phyloP scores from a whole-genome alignment of 2,888 invertebrate species.

The Ormyrus labotus region DNA sequence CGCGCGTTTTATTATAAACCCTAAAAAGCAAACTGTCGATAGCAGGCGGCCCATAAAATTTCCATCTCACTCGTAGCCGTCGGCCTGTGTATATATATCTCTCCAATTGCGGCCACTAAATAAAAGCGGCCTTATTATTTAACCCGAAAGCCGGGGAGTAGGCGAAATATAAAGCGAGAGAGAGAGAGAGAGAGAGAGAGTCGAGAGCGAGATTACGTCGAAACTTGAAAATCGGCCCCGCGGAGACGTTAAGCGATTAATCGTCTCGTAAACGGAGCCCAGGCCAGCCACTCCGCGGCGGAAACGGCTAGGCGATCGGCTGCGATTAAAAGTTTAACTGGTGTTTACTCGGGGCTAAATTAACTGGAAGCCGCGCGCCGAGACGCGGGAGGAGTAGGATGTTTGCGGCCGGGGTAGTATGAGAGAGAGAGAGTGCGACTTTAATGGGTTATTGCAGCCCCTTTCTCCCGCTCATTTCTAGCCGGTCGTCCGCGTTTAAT shows the following conservation, averaged over 20 bases:
- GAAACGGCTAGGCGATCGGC: conserved; percentile 51
- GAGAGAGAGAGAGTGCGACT: conserved; percentile 30
- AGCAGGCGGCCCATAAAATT: background rate
- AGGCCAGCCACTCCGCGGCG: conserved; percentile 13
- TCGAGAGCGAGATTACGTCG: conserved; percentile 20
- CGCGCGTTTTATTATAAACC: too few relatives aligned
- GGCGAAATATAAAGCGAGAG: background rate
- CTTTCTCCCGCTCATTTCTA: conserved; percentile 5
- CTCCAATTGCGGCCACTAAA: background rate
- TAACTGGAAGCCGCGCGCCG: conserved; percentile 49
- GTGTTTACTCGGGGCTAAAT: conserved; percentile 58
- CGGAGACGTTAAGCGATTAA: conserved; percentile 47
- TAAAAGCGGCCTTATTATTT: conserved; percentile 6
- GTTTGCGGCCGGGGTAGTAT: conserved; percentile 49
- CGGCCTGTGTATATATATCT: background rate
- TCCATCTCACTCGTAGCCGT: background rate
- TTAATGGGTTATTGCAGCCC: conserved; percentile 49
- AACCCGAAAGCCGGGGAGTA: background rate
- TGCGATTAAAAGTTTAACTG: conserved; percentile 58
- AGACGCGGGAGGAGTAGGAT: conserved; percentile 27
- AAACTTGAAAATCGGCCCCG: conserved; percentile 44
- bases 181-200: conserved; percentile 15
- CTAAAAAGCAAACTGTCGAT: background rate
- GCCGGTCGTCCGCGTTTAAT: conserved; percentile 11
- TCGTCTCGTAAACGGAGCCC: conserved; percentile 42